Evolutionary conservation across 1,140 invertebrate genomes (phyloP).

Genomic region (Brachystomella parvula): DNA sequence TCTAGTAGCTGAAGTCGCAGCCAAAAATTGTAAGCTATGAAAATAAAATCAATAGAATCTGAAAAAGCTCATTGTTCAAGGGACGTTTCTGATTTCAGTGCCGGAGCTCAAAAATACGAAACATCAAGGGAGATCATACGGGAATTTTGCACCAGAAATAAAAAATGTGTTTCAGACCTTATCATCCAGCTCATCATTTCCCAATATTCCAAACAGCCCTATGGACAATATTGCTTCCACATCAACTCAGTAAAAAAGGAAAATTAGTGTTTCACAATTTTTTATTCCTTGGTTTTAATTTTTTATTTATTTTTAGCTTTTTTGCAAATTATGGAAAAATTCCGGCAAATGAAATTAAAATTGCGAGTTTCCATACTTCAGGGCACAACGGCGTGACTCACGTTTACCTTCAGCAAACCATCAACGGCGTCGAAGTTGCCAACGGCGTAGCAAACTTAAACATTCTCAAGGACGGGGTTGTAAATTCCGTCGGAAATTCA

Average conservation of each 20-base stretch:
- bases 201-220: neutral
- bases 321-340: neutral
- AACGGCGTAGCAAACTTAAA: slow-evolving; percentile 7
- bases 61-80: neutral
- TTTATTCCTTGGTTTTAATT: slow-evolving; percentile 2
- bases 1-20: neutral
- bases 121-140: neutral
- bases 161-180: neutral
- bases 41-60: neutral
- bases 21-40: neutral
- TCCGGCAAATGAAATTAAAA: neutral
- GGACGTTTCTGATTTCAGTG: neutral
- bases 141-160: neutral
- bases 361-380: slow-evolving; percentile 1
- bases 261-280: neutral
- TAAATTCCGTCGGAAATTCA: neutral
- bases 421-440: neutral
- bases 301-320: neutral
- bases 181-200: neutral
- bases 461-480: neutral
- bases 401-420: neutral
- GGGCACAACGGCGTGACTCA: slow-evolving; percentile 3
- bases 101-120: too few relatives aligned
- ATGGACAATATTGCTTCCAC: neutral
- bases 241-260: neutral